A percentile compares a stretch with the other conserved stretches of the same genome.
These are phyloP conservation scores for Anguilla pacifica DNA, from an alignment of 2,797 vertebrate species.

Conservation along the genomic window DNA sequence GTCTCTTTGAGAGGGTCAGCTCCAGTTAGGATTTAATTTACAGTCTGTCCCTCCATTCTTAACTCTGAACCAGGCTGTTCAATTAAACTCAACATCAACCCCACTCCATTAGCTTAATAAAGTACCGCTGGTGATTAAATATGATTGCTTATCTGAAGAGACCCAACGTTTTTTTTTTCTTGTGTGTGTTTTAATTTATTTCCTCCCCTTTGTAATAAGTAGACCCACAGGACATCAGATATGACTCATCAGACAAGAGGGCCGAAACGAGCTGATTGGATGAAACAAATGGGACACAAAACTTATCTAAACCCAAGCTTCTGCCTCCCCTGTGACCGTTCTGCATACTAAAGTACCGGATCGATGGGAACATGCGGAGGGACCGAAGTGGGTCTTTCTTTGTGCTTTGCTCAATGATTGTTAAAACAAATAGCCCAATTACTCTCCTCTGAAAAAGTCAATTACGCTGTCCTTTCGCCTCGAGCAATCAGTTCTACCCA, in stretches of 20 bases:
- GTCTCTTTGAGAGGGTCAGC: slow-evolving; percentile 31
- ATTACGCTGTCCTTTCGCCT: slow-evolving; percentile 45
- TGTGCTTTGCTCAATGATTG: slow-evolving; percentile 51
- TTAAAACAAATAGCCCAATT: slow-evolving; percentile 58
- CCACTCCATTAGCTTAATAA: slow-evolving; percentile 42
- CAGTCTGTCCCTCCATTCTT: slow-evolving; percentile 24
- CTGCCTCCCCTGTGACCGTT: background rate
- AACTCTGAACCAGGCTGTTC: slow-evolving; percentile 35
- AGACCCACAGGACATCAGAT: slow-evolving; percentile 23
- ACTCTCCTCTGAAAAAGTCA: slow-evolving; percentile 44
- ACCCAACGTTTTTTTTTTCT: background rate
- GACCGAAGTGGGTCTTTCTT: slow-evolving; percentile 43
- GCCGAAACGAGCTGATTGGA: slow-evolving; percentile 20
- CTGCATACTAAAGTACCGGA: slow-evolving; percentile 40
- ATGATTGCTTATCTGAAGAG: slow-evolving; percentile 31
- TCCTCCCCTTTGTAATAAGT: slow-evolving; percentile 28
- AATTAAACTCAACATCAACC: slow-evolving; percentile 43
- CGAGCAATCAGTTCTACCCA: slow-evolving; percentile 38
- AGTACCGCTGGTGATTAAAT: slow-evolving; percentile 35
- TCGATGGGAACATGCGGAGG: slow-evolving; percentile 29
- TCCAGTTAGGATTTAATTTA: slow-evolving; percentile 44
- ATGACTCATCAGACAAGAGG: slow-evolving; percentile 31
- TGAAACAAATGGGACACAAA: slow-evolving; percentile 9
- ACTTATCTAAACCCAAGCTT: slow-evolving; percentile 37
- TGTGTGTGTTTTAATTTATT: background rate